Conservation (phyloP, 1,140 invertebrate genomes). For the Brevipalpus yothersi region DNA sequence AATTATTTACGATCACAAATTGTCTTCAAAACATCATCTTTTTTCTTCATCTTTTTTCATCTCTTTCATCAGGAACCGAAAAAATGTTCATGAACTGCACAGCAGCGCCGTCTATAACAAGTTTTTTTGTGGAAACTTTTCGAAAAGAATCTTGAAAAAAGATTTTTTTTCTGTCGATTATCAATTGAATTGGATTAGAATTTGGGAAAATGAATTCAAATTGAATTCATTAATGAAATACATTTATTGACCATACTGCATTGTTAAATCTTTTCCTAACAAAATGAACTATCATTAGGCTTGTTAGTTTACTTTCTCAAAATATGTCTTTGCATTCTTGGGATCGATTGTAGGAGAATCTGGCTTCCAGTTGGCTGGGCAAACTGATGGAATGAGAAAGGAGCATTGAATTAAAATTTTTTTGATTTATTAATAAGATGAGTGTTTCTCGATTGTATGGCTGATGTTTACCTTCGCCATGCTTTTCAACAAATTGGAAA, state of each 20-base stretch:
- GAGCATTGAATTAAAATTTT: background rate
- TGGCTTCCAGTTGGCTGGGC: constrained; percentile 33
- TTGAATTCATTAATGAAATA: too few species aligned
- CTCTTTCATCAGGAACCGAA: too few species aligned
- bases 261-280: background rate
- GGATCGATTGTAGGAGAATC: constrained; percentile 37
- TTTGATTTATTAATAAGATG: background rate
- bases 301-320: constrained; percentile 18
- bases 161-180: too few species aligned
- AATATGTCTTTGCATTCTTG: constrained; percentile 20
- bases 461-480: constrained; percentile 36
- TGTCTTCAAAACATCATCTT: too few species aligned
- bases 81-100: too few species aligned
- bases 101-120: too few species aligned
- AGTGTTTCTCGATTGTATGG: background rate
- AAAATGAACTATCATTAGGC: background rate
- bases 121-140: too few species aligned
- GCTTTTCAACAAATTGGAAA: constrained; percentile 72
- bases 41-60: too few species aligned
- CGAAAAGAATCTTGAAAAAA: too few species aligned
- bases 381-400: constrained; percentile 18
- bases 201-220: too few species aligned
- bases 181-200: too few species aligned
- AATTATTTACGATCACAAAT: too few species aligned
- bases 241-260: background rate